Percentiles rank a stretch among this genome's conserved stretches.
Evolutionary conservation across 2,797 vertebrate genomes (phyloP).

Genomic region (Catharus ustulatus): DNA sequence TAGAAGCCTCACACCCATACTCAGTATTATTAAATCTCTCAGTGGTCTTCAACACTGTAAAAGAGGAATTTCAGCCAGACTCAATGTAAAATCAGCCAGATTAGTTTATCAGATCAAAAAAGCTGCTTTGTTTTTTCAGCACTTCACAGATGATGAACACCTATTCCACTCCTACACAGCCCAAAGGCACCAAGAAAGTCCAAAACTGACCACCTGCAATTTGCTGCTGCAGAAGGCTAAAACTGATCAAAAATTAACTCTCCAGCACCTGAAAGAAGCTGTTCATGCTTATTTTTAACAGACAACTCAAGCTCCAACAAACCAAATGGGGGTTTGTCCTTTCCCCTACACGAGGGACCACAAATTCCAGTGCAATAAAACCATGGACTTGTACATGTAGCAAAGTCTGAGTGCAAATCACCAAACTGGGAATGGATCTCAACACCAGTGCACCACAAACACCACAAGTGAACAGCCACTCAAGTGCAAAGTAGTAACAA

Average conservation of each 20-base stretch:
- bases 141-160: neutral
- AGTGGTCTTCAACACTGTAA: neutral
- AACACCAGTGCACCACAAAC: neutral
- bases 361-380: neutral
- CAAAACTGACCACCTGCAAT: neutral
- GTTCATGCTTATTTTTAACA: neutral
- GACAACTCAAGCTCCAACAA: neutral
- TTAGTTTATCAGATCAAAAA: neutral
- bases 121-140: neutral
- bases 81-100: neutral
- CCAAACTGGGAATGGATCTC: neutral
- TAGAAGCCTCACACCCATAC: neutral
- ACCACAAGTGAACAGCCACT: neutral
- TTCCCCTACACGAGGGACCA: accelerated
- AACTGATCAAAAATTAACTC: neutral
- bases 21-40: neutral
- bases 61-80: neutral
- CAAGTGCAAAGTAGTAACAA: neutral
- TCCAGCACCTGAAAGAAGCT: neutral
- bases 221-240: neutral
- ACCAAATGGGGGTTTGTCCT: neutral
- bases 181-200: neutral
- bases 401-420: neutral
- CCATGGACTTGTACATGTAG: accelerated
- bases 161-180: neutral